phyloP scores from a whole-genome alignment of 1,140 invertebrate species.

The Bombus sibiricus region DNA sequence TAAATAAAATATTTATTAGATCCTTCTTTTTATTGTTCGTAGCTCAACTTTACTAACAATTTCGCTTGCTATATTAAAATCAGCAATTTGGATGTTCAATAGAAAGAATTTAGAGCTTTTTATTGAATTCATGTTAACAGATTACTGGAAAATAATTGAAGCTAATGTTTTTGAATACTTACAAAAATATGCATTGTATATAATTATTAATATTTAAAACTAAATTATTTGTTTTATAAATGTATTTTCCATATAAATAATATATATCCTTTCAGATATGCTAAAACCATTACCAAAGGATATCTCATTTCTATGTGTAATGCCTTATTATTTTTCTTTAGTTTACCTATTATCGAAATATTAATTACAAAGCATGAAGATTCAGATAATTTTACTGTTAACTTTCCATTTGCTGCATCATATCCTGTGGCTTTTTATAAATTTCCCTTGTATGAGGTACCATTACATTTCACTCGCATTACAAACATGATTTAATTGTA shows the following conservation, averaged over 20 bases:
- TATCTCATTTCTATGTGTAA: slow-evolving; percentile 68
- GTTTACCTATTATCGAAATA: slow-evolving; percentile 60
- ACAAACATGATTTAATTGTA: not conserved
- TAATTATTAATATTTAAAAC: not conserved
- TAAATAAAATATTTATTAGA: slow-evolving; percentile 14
- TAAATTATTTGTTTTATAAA: not conserved
- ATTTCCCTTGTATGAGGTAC: slow-evolving; percentile 67
- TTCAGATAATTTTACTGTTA: slow-evolving; percentile 25
- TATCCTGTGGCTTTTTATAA: slow-evolving; percentile 67
- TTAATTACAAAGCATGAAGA: slow-evolving; percentile 26
- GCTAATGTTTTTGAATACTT: slow-evolving; percentile 31
- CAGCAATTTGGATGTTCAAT: slow-evolving; percentile 63
- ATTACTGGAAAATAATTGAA: slow-evolving; percentile 67
- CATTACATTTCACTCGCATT: not conserved
- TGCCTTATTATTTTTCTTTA: slow-evolving; percentile 67
- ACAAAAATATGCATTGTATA: slow-evolving; percentile 64
- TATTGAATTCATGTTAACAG: slow-evolving; percentile 65
- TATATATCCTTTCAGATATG: slow-evolving; percentile 55
- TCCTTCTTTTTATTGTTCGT: slow-evolving; percentile 21
- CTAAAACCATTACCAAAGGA: slow-evolving; percentile 61
- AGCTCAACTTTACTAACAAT: slow-evolving; percentile 71
- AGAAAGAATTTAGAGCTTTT: slow-evolving; percentile 51
- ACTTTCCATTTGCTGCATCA: slow-evolving; percentile 67
- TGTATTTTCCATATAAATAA: slow-evolving; percentile 13
- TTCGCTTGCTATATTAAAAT: slow-evolving; percentile 66